Conservation (phyloP, 2,113 vertebrate genomes). For the Saguinus midas region DNA sequence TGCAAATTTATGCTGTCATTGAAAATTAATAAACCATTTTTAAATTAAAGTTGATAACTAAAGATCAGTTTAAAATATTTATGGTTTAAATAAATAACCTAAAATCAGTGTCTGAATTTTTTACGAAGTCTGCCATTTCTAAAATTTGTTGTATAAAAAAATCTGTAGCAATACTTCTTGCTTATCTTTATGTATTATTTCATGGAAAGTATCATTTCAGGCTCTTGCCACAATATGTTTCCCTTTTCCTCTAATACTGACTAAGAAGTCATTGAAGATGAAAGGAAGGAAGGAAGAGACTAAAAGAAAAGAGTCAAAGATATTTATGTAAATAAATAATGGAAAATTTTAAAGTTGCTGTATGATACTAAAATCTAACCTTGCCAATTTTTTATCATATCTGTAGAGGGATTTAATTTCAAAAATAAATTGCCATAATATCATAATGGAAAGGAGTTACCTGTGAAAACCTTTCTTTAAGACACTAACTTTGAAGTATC, state of each 20-base stretch:
- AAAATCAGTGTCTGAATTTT: neutral
- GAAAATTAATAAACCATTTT: neutral
- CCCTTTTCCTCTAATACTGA: neutral
- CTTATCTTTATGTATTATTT: neutral
- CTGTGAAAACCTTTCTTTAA: neutral
- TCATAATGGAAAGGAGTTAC: neutral
- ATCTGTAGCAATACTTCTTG: neutral
- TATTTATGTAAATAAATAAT: neutral
- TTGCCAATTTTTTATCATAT: neutral
- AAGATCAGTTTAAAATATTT: conserved; percentile 7
- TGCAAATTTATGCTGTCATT: neutral
- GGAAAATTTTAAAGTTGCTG: neutral
- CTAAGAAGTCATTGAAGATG: neutral
- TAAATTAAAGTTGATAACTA: neutral
- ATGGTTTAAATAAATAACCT: neutral
- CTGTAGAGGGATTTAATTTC: neutral
- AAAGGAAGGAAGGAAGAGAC: neutral
- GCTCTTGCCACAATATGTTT: conserved; percentile 12
- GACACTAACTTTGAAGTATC: neutral
- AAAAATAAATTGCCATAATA: neutral
- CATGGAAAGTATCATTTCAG: neutral
- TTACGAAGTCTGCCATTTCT: neutral
- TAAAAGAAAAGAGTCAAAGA: neutral
- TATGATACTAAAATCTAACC: neutral
- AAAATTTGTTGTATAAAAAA: neutral